Evolutionary conservation across 2,113 vertebrate genomes (phyloP), one percentile per base, ranked within the genome.

Genomic region (Atherinomorus stipes): DNA sequence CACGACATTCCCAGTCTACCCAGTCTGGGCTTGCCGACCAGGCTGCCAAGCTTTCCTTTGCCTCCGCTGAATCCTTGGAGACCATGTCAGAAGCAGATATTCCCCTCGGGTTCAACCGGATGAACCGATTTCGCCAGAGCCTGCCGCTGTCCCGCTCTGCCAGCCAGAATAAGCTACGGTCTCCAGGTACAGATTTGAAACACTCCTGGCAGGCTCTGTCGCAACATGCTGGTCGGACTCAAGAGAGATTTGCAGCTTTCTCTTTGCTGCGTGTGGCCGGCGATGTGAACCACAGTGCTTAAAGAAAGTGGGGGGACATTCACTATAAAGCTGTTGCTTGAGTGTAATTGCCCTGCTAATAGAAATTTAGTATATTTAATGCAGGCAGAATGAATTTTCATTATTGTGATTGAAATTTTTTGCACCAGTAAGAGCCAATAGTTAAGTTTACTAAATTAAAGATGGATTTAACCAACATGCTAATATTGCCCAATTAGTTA

Each of bases 11-110:
- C 72, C 98, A 98, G 93, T 95, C 95, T 78, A 96, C 97, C 72
- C 98, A 99, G 94, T 96, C 98, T 0, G 98, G 97, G 87, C 94
- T 99, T 78, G 97, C 98, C 0, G 97, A 99, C 81, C 98, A 99
- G 94, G 96, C 96, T 4, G 95, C 96, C 90, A 99, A 99, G 87
- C 94, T 99, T 71, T 99, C 98, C 28, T 99, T 96, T 6, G 98
- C 98, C 80, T 99, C 98, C 0, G 97, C 98, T 0, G 98, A 99
- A 75, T 97, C 97, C 80, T 86, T 99, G 95, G 98, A 99, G 93
- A 98, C 96, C 89, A 99, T 99, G 98, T 99, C 98, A 0, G 97
- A 99, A 86, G 96, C 98, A 0, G 97, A 99, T 93, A 93, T 99
- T 70, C 98, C 98, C n/a, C 73, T 98, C 57, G 96, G 97, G 0